Conservation (phyloP, 2,113 vertebrate species). For the Castor canadensis region DNA sequence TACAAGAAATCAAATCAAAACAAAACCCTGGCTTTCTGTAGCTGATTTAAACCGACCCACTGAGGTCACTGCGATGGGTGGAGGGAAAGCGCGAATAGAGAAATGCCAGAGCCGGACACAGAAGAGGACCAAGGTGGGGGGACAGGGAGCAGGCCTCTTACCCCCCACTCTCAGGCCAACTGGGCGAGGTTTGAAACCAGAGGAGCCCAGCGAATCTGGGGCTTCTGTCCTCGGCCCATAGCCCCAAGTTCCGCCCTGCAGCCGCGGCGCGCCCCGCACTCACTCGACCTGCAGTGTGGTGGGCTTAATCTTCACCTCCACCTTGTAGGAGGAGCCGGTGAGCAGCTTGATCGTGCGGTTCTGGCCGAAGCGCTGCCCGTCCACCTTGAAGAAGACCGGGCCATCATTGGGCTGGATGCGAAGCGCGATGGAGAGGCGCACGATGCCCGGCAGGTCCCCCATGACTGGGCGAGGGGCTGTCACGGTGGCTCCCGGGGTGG, state of each 20-base stretch:
- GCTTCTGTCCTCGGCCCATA: background rate
- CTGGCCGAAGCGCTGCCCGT: conserved; percentile 96
- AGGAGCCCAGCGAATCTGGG: background rate
- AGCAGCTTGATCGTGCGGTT: conserved; percentile 97
- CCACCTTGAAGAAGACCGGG: conserved; percentile 95
- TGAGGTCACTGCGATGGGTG: background rate
- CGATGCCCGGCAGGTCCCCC: conserved; percentile 91
- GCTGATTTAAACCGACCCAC: background rate
- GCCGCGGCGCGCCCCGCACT: conserved; percentile 79
- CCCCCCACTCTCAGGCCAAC: background rate
- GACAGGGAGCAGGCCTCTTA: background rate
- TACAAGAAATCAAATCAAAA: background rate
- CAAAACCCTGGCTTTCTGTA: background rate
- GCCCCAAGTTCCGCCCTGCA: background rate
- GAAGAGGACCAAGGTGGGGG: background rate
- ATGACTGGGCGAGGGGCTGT: conserved; percentile 80
- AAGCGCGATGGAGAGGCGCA: conserved; percentile 93
- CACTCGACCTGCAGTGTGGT: conserved; percentile 93
- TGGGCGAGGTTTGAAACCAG: background rate
- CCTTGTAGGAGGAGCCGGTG: conserved; percentile 95
- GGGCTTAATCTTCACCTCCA: conserved; percentile 94
- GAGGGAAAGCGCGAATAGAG: background rate
- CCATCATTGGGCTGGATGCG: conserved; percentile 96
- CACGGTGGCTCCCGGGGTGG: background rate
- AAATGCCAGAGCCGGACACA: background rate